Percentiles rank a stretch among this genome's conserved stretches.
Evolutionary conservation across 2,888 invertebrate genomes (phyloP).

Genomic region (Megalurothrips usitatus): DNA sequence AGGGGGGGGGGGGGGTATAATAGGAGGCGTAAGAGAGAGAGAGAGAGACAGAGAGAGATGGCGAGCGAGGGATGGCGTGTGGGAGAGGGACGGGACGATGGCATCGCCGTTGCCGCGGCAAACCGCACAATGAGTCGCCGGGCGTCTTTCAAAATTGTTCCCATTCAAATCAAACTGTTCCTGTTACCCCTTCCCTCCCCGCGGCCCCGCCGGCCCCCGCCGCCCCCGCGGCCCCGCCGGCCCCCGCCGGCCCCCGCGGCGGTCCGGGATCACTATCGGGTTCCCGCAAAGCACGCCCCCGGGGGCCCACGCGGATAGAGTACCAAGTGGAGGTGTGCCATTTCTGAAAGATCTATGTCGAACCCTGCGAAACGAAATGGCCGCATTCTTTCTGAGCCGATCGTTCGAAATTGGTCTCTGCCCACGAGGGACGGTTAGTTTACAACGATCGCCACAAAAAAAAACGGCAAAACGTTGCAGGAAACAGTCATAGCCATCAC

Average conservation of each 20-base stretch:
- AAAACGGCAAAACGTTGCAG: too few species aligned
- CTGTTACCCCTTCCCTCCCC: neutral
- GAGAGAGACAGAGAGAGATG: neutral
- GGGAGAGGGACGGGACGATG: neutral
- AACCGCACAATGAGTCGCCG: neutral
- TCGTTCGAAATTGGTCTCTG: too few species aligned
- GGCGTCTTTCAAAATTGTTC: conserved; percentile 25
- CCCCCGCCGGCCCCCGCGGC: neutral
- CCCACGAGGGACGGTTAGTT: too few species aligned
- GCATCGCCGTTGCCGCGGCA: neutral
- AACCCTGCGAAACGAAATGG: too few species aligned
- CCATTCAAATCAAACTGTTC: conserved; percentile 23
- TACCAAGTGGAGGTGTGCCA: too few species aligned
- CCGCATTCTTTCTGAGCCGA: too few species aligned
- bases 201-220: neutral
- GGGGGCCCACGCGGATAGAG: too few species aligned
- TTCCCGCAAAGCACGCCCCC: neutral
- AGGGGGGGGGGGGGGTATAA: neutral
- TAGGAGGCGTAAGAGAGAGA: neutral
- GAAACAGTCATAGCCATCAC: too few species aligned
- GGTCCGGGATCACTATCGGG: neutral
- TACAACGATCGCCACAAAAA: too few species aligned
- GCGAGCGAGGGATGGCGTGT: neutral
- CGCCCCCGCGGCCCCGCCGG: neutral
- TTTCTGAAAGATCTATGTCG: too few species aligned